A percentile compares a stretch with the other conserved stretches of the same genome.
Evolutionary conservation across 2,113 vertebrate genomes (phyloP).

Genomic region (Vidua chalybeata): DNA sequence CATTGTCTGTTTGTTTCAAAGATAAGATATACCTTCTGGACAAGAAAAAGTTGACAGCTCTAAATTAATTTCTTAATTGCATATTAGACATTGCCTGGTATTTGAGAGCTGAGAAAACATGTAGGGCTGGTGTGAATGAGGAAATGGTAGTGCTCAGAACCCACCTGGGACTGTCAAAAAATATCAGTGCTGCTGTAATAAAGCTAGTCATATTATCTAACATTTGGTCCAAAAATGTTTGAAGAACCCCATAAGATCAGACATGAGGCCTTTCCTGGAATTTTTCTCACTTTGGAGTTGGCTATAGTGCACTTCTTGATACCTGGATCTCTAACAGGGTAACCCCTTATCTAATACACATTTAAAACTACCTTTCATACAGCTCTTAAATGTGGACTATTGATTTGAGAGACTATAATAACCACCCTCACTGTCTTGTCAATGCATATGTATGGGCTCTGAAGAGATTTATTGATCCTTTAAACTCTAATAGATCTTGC

Average conservation of each 20-base stretch:
- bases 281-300: neutral
- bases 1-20: neutral
- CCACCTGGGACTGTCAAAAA: neutral
- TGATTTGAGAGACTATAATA: neutral
- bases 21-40: neutral
- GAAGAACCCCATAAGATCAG: neutral
- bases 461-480: slow-evolving; percentile 38
- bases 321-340: neutral
- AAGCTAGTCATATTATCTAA: neutral
- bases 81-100: neutral
- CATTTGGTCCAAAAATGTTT: neutral
- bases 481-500: slow-evolving; percentile 37
- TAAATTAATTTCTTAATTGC: neutral
- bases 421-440: neutral
- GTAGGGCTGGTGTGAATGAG: neutral
- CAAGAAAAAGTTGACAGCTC: neutral
- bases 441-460: slow-evolving; percentile 15
- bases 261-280: neutral
- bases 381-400: slow-evolving; percentile 11
- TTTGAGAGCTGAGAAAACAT: neutral
- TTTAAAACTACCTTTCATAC: neutral
- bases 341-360: neutral
- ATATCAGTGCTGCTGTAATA: neutral
- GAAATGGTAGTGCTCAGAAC: neutral
- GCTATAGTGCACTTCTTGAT: neutral